These are phyloP conservation scores for Cervus canadensis DNA, from an alignment of 2,113 vertebrate genomes.

Conservation along the genomic window DNA sequence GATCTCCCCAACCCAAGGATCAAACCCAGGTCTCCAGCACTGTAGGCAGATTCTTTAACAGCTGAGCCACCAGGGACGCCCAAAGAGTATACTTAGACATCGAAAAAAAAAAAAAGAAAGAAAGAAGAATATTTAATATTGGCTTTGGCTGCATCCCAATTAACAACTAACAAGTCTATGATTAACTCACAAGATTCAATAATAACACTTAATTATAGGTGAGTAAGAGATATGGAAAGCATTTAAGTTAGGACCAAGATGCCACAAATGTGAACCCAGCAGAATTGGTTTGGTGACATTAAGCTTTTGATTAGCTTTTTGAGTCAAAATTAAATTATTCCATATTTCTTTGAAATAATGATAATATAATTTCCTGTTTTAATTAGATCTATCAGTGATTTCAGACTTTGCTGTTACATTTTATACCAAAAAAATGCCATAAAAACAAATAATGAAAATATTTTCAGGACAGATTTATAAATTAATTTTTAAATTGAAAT, in stretches of 20 bases:
- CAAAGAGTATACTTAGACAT: neutral
- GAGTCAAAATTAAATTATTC: constrained; percentile 19
- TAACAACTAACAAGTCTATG: constrained; percentile 14
- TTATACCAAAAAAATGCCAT: constrained; percentile 40
- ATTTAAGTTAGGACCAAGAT: constrained; percentile 26
- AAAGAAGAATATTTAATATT: neutral
- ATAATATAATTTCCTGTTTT: constrained; percentile 50
- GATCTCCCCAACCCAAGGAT: neutral
- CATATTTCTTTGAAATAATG: constrained; percentile 14
- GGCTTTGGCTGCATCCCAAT: neutral
- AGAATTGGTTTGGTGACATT: neutral
- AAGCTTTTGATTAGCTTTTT: constrained; percentile 22
- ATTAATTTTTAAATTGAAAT: neutral
- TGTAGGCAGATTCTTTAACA: neutral
- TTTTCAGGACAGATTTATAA: constrained; percentile 45
- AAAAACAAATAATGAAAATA: constrained; percentile 58
- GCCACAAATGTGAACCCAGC: neutral
- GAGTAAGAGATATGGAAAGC: constrained; percentile 14
- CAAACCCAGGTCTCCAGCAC: neutral
- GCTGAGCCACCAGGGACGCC: neutral
- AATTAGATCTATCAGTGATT: constrained; percentile 51
- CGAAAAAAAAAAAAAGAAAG: neutral
- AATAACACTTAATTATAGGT: neutral
- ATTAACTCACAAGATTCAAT: constrained; percentile 29
- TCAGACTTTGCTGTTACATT: constrained; percentile 5